Conservation (phyloP, 2,113 vertebrate genomes). For the Ciconia stormi region DNA sequence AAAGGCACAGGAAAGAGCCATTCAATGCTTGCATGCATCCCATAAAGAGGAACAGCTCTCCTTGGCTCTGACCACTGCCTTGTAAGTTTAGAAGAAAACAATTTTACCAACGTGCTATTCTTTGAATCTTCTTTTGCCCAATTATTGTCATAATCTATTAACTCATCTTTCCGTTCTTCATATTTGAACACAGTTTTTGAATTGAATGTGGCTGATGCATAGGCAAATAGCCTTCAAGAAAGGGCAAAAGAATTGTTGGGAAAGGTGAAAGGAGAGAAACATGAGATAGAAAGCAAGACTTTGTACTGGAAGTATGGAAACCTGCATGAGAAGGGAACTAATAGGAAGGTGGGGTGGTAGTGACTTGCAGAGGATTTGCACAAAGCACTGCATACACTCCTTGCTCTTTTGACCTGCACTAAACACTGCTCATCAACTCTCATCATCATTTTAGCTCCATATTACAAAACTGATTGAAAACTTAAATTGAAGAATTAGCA, state of each 20-base stretch:
- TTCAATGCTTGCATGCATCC: neutral
- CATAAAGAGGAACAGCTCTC: neutral
- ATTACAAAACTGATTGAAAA: neutral
- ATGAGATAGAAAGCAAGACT: neutral
- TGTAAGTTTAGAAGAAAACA: neutral
- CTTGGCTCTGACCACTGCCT: neutral
- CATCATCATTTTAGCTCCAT: neutral
- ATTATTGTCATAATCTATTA: neutral
- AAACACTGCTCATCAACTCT: neutral
- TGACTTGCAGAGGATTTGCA: neutral
- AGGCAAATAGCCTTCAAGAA: neutral
- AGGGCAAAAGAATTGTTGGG: neutral
- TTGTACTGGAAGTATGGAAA: neutral
- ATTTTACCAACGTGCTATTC: neutral
- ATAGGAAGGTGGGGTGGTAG: neutral
- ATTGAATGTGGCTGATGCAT: fast-evolving
- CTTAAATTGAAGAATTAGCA: neutral
- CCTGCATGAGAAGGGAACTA: neutral
- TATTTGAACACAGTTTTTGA: neutral
- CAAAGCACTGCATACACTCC: neutral
- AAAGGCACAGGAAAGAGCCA: neutral
- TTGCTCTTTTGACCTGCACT: neutral
- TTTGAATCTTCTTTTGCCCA: neutral
- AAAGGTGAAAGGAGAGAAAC: neutral
- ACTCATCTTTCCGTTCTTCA: neutral